phyloP scores from a whole-genome alignment of 2,888 invertebrate species.

The Drosophila fungiperda region DNA sequence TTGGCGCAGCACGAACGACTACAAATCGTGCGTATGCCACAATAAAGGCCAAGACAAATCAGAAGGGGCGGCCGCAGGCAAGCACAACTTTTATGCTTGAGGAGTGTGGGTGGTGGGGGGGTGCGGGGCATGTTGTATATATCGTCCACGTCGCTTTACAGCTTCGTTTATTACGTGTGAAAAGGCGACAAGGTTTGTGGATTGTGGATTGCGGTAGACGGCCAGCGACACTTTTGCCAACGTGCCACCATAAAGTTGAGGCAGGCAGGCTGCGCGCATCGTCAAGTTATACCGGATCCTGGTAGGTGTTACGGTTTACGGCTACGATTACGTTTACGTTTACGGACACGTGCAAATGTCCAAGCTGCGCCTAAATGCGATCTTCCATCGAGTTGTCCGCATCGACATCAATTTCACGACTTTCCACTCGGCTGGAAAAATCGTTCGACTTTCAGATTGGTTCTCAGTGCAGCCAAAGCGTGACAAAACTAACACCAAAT shows the following conservation, averaged over 20 bases:
- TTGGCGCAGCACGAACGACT: slow-evolving; percentile 79
- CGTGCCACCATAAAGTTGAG: slow-evolving; percentile 58
- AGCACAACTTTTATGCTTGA: slow-evolving; percentile 61
- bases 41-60: slow-evolving; percentile 57
- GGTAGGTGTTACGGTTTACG: background rate
- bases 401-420: slow-evolving; percentile 36
- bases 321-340: background rate
- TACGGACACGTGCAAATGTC: slow-evolving; percentile 58
- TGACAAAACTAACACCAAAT: slow-evolving; percentile 11
- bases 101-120: background rate
- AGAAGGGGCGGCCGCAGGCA: background rate
- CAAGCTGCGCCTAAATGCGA: slow-evolving; percentile 63
- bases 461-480: slow-evolving; percentile 18
- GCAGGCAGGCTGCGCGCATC: slow-evolving; percentile 31
- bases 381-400: slow-evolving; percentile 8
- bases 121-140: slow-evolving; percentile 25
- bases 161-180: slow-evolving; percentile 79
- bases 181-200: slow-evolving; percentile 57
- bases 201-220: slow-evolving; percentile 32
- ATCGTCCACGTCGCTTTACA: slow-evolving; percentile 66
- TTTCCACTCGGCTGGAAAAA: slow-evolving; percentile 42
- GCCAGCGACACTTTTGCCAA: slow-evolving; percentile 57
- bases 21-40: slow-evolving; percentile 75
- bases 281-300: background rate
- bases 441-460: slow-evolving; percentile 25